Evolutionary conservation across 2,113 vertebrate genomes (phyloP).

Genomic region (Blennius ocellaris): DNA sequence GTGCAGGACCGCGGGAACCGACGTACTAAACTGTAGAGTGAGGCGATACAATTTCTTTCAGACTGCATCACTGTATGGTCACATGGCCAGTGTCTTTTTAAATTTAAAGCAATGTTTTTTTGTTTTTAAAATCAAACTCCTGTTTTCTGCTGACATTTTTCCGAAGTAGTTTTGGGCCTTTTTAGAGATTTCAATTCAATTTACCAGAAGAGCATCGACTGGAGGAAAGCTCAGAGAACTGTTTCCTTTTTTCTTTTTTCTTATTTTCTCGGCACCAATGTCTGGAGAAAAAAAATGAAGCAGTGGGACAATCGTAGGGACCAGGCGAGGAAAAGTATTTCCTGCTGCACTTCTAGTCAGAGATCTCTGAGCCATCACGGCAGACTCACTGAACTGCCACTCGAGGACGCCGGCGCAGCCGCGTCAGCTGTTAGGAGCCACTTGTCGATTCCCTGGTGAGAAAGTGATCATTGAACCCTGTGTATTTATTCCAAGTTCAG

Average conservation of each 20-base stretch:
- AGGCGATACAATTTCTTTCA: constrained; percentile 14
- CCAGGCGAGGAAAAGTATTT: constrained; percentile 52
- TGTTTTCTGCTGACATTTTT: constrained; percentile 31
- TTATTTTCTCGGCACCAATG: constrained; percentile 2
- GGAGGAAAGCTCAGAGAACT: constrained; percentile 30
- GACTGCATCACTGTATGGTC: constrained; percentile 32
- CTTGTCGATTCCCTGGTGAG: constrained; percentile 37
- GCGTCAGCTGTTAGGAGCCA: constrained; percentile 21
- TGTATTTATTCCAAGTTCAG: constrained; percentile 29
- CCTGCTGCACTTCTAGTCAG: constrained; percentile 6
- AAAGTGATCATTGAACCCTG: constrained; percentile 37
- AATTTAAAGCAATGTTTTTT: constrained; percentile 31
- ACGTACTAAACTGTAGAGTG: constrained; percentile 26
- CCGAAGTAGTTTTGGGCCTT: constrained; percentile 45
- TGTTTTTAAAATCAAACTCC: constrained; percentile 34
- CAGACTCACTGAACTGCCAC: constrained; percentile 23
- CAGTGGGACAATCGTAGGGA: constrained; percentile 52
- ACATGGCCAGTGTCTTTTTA: constrained; percentile 41
- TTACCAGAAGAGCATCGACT: constrained; percentile 20
- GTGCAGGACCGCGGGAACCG: constrained; percentile 14
- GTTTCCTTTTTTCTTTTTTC: too few species aligned
- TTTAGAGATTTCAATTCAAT: constrained; percentile 15
- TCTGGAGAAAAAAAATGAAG: constrained; percentile 18
- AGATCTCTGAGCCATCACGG: background rate
- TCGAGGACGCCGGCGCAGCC: constrained; percentile 15